Conservation (phyloP, 2,888 invertebrate species). For the Clepsis dumicolana region DNA sequence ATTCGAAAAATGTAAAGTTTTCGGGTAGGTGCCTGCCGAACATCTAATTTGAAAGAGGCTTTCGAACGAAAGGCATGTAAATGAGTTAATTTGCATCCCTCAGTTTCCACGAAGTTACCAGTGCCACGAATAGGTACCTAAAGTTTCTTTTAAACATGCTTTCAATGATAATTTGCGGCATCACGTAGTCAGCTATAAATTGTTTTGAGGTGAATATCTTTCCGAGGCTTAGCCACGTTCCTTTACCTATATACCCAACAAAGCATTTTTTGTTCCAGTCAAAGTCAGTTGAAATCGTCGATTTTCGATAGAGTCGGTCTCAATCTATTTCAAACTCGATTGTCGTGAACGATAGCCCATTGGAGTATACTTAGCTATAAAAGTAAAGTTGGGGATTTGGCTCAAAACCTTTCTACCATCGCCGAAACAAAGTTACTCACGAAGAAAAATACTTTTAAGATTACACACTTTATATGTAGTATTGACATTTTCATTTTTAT, state of each 20-base stretch:
- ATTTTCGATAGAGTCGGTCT: not conserved
- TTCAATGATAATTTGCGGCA: slow-evolving; percentile 21
- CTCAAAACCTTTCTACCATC: not conserved
- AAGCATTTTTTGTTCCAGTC: not conserved
- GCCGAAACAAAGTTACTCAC: not conserved
- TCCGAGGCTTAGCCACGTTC: not conserved
- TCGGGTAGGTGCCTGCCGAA: not conserved
- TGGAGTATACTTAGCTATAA: not conserved
- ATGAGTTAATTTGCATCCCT: slow-evolving; percentile 74
- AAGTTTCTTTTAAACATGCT: slow-evolving; percentile 20
- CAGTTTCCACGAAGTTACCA: slow-evolving; percentile 49
- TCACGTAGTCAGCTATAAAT: slow-evolving; percentile 14
- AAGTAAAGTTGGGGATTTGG: not conserved
- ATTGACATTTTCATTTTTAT: too few relatives aligned
- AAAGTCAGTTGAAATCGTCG: not conserved
- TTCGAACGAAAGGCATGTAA: slow-evolving; percentile 66
- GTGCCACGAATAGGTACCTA: slow-evolving; percentile 2
- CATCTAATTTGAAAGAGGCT: slow-evolving; percentile 43
- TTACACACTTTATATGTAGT: too few relatives aligned
- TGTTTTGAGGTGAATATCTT: slow-evolving; percentile 4
- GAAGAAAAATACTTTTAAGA: not conserved
- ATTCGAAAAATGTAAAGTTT: slow-evolving; percentile 8
- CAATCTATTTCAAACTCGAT: slow-evolving; percentile 4
- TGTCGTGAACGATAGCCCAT: not conserved
- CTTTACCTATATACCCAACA: not conserved